Evolutionary conservation across 1,140 invertebrate species (phyloP), one percentile per base, ranked within the genome.

Genomic region (Idris sp.): DNA sequence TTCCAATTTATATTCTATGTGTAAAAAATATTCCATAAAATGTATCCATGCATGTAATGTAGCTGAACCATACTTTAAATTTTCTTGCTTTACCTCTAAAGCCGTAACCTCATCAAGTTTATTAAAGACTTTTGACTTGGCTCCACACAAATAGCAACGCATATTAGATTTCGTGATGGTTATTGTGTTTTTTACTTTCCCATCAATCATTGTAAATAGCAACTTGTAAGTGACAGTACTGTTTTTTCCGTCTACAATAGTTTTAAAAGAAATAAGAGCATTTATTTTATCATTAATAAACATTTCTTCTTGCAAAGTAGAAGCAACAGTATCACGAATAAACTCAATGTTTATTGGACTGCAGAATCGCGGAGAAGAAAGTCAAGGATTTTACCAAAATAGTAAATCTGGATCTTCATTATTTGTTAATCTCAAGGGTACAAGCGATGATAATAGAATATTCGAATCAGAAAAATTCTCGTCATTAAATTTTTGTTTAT

Each of bases 371-470:
- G 54, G 43, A 61, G 64, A 74, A 1, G 56, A 75, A 28, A 64
- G 64, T 38, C 30, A 58, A 3, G 18, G 38, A 51, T 75, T 75
- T 38, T 75, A 14, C 72, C 64, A 69, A 62, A 79, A 22, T 8
- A 74, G 33, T 54, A 61, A 9, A 11, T 62, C 31, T 58, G 56
- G 5, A n/a, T 74, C 11, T 9, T 49, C 18, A 61, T n/a, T 26
- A 4, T 1, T 4, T 1, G 8, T n/a, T 18, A 69, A n/a, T 40
- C 8, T 15, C 15, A 78, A 69, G 5, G 78, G 65, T 10, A 74
- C 73, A 53, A 73, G 43, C 0, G 78, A 79, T 35, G 65, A 72
- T 28, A 67, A 59, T 19, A 79, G 28, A 28, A 78, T 38, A 74
- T 19, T 58, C 8, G 38, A 51, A 64, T 81, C 77, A 7, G 72